These are phyloP conservation scores for Nephrocerus scutellatus DNA, from an alignment of 2,888 invertebrate genomes.

Conservation along the genomic window DNA sequence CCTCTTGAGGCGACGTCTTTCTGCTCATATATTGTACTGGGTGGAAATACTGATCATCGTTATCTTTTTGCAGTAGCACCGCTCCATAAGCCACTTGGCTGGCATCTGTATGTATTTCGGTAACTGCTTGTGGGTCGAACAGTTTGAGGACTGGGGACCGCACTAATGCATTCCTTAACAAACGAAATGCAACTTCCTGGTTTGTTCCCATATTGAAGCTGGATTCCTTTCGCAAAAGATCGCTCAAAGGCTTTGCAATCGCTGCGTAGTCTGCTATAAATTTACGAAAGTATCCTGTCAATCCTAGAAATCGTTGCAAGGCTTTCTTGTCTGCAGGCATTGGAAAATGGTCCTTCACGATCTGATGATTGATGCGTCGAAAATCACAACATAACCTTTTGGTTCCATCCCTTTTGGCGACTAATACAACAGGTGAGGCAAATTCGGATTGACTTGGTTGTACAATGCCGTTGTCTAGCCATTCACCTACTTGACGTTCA, in stretches of 20 bases:
- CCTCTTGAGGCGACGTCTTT: conserved; percentile 15
- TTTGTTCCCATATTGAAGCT: conserved; percentile 13
- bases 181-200: conserved; percentile 8
- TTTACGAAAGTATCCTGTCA: conserved; percentile 18
- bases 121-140: conserved; percentile 15
- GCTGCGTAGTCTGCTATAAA: conserved; percentile 19
- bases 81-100: conserved; percentile 20
- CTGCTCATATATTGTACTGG: conserved; percentile 20
- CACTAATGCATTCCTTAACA: conserved; percentile 12
- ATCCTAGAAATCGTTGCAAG: conserved; percentile 14
- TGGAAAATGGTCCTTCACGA: conserved; percentile 15
- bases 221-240: conserved; percentile 21
- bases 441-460: conserved; percentile 32
- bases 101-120: conserved; percentile 23
- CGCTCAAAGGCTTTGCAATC: conserved; percentile 34
- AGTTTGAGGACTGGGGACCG: conserved; percentile 16
- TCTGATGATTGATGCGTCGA: conserved; percentile 15
- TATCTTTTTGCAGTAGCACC: conserved; percentile 16
- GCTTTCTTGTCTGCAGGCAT: conserved; percentile 13
- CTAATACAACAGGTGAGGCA: conserved; percentile 24
- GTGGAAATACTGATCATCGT: conserved; percentile 13
- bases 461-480: conserved; percentile 32
- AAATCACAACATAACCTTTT: conserved; percentile 37
- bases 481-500: conserved; percentile 27
- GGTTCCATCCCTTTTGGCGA: conserved; percentile 20